Conservation (phyloP, 2,113 vertebrate species). For the Anoplopoma fimbria region DNA sequence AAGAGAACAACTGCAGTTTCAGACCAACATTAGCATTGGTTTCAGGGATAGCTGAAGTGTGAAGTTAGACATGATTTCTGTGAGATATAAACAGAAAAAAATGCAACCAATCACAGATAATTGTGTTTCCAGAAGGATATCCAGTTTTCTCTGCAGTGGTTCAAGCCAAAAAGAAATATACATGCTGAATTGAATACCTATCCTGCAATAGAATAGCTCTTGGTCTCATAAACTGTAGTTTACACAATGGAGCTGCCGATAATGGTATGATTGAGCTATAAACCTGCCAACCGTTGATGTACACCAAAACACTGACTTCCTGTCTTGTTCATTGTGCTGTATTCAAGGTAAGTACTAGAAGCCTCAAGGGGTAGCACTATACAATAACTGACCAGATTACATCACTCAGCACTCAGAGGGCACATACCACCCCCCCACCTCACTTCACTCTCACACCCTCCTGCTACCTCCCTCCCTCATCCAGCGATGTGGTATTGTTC, state of each 20-base stretch:
- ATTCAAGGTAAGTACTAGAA: constrained; percentile 55
- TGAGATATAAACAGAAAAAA: background rate
- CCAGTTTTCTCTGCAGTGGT: background rate
- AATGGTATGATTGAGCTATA: constrained; percentile 57
- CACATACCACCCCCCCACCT: constrained; percentile 40
- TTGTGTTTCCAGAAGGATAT: background rate
- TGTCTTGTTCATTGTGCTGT: constrained; percentile 61
- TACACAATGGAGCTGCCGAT: constrained; percentile 68
- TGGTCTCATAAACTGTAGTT: constrained; percentile 38
- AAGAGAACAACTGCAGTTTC: background rate
- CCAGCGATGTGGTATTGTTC: constrained; percentile 72
- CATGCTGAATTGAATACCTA: background rate
- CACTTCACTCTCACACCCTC: constrained; percentile 39
- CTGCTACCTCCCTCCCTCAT: constrained; percentile 35
- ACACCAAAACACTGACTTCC: constrained; percentile 71
- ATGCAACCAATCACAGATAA: background rate
- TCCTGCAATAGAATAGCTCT: constrained; percentile 2
- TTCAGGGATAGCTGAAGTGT: background rate
- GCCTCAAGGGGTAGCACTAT: constrained; percentile 51
- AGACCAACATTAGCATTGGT: background rate
- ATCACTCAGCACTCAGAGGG: constrained; percentile 63
- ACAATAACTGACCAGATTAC: constrained; percentile 67
- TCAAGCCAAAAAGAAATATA: background rate
- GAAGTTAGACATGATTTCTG: background rate
- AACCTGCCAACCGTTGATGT: constrained; percentile 73